These are phyloP conservation scores for Procambarus clarkii DNA, from an alignment of 1,140 invertebrate species.

Conservation along the genomic window DNA sequence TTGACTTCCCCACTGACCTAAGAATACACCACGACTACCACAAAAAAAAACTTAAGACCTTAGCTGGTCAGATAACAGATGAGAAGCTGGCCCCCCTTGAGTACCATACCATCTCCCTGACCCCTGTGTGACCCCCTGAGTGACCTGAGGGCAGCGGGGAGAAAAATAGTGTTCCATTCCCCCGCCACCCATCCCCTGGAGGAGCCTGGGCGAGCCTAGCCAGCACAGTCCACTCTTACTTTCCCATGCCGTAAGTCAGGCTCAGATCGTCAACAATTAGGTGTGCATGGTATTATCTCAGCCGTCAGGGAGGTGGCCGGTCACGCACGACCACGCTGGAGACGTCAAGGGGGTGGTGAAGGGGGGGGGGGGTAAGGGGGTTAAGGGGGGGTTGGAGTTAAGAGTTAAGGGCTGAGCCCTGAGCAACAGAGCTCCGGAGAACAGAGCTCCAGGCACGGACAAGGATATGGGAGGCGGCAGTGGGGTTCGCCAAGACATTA, in stretches of 20 bases:
- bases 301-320: conserved; percentile 51
- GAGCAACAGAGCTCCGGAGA: not conserved
- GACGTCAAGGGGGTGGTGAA: not conserved
- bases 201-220: not conserved
- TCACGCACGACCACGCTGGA: conserved; percentile 45
- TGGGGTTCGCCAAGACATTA: not conserved
- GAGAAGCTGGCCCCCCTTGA: too few species aligned
- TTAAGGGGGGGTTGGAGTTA: too few species aligned
- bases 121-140: too few species aligned
- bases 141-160: too few species aligned
- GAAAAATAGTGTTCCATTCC: too few species aligned
- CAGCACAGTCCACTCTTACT: conserved; percentile 53
- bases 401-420: not conserved
- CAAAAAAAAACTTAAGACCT: too few species aligned
- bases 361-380: not conserved
- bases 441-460: not conserved
- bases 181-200: not conserved
- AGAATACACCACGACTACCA: too few species aligned
- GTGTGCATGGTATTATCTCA: conserved; percentile 65
- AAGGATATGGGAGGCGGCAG: not conserved
- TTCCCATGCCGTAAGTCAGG: conserved; percentile 65
- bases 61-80: too few species aligned
- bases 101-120: too few species aligned
- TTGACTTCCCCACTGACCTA: too few species aligned
- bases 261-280: conserved; percentile 61